Evolutionary conservation across 1,140 invertebrate species (phyloP).

Genomic region (Luehdorfia chinensis): DNA sequence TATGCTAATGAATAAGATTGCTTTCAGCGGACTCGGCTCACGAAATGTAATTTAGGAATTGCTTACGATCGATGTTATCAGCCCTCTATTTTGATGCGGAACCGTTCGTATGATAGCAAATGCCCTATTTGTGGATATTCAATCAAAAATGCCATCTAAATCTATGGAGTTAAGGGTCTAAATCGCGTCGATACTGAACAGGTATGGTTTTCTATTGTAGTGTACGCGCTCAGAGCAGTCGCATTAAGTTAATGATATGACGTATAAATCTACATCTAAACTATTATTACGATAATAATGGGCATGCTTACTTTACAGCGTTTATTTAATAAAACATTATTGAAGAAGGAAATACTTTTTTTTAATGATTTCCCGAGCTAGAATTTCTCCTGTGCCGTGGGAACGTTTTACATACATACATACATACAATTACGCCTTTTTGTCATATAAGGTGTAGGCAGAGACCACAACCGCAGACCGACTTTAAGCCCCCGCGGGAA

Average conservation of each 20-base stretch:
- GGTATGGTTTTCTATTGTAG: too few species aligned
- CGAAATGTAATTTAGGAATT: conserved; percentile 36
- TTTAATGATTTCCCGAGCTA: too few species aligned
- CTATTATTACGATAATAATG: conserved; percentile 19
- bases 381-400: too few species aligned
- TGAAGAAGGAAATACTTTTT: too few species aligned
- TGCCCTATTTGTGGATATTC: conserved; percentile 11
- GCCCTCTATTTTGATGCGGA: conserved; percentile 23
- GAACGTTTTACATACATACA: too few species aligned
- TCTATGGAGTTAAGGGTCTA: conserved; percentile 13
- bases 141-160: conserved; percentile 26
- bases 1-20: conserved; percentile 3
- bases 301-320: too few species aligned
- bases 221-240: conserved; percentile 11
- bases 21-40: conserved; percentile 1
- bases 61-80: conserved; percentile 31
- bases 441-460: too few species aligned
- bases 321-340: too few species aligned
- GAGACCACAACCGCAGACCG: too few species aligned
- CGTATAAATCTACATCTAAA: conserved; percentile 6
- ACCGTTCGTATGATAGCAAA: conserved; percentile 12
- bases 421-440: too few species aligned
- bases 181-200: conserved; percentile 7
- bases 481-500: too few species aligned
- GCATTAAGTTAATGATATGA: conserved; percentile 22